Evolutionary conservation across 2,113 vertebrate species (phyloP), one percentile per base, ranked within the genome.

Genomic region (Cyanistes caeruleus): DNA sequence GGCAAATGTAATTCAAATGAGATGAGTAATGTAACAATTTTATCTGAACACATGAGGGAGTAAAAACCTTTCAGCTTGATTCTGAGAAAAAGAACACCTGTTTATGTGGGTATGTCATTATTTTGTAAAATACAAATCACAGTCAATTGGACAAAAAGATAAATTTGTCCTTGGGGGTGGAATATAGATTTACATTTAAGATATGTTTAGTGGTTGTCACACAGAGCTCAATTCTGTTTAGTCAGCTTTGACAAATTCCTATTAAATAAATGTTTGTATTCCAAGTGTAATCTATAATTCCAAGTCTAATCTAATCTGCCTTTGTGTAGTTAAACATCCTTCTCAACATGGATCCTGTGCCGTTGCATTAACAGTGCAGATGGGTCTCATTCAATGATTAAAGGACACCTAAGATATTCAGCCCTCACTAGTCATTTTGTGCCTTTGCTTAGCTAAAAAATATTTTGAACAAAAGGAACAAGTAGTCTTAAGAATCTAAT

Each of bases 1-100:
- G 55, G 53, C 46, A 89, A 94, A 10, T 96, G 78, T 60, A 96
- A 97, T 96, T 97, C 65, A 94, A 97, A 97, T 97, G 64, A 97
- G 68, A 95, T 78, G 63, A 79, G 33, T 90, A 90, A 91, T 83
- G 35, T 77, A 92, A 89, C 80, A 93, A 93, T 80, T 94, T 58
- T 55, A 69, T 90, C 79, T 82, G 37, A 81, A 88, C 84, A 31
- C 14, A 69, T 23, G 27, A 72, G 77, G 6, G 7, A 25, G 16
- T 43, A 79, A 94, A 94, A 91, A 39, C 3, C 31, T 79, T 88
- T 91, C 65, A 84, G 13, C 9, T 93, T 80, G 49, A 90, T 84
- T 81, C 28, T 62, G 49, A 78, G 21, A 10, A 28, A 80, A 80
- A 81, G 44, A 51, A 41, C 27, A 10, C 1, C 18, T 72, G 20